Conservation (phyloP, 2,797 vertebrate genomes). For the Peromyscus eremicus region DNA sequence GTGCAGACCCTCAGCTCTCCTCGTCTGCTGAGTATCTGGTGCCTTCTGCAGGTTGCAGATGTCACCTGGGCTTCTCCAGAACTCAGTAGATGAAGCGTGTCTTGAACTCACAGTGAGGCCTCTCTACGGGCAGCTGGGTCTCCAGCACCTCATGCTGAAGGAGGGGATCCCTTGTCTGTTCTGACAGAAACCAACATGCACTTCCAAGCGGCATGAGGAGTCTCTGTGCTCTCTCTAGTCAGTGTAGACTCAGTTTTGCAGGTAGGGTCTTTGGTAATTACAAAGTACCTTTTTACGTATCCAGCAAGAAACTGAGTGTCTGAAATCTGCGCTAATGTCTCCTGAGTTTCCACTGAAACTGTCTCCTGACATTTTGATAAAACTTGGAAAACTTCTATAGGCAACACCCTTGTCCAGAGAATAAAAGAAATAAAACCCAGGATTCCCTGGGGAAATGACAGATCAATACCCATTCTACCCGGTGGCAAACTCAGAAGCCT, state of each 20-base stretch:
- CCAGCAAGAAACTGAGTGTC: not conserved
- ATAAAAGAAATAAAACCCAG: constrained; percentile 17
- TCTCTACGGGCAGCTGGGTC: not conserved
- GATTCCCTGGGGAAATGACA: not conserved
- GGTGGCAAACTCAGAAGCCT: constrained; percentile 6
- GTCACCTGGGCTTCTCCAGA: fast-evolving
- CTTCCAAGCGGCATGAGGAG: not conserved
- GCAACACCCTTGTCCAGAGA: constrained; percentile 41
- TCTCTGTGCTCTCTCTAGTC: not conserved
- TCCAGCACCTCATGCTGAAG: not conserved
- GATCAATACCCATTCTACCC: constrained; percentile 54
- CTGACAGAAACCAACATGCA: not conserved
- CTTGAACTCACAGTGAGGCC: not conserved
- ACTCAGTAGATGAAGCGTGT: not conserved
- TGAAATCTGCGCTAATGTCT: constrained; percentile 41
- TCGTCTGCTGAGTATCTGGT: not conserved
- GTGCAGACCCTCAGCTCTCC: not conserved
- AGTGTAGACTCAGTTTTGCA: constrained; percentile 9
- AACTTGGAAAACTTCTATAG: constrained; percentile 24
- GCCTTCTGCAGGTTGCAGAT: not conserved
- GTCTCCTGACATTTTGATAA: constrained; percentile 47
- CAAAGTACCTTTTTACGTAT: not conserved
- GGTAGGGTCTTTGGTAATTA: not conserved
- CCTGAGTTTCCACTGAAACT: constrained; percentile 34
- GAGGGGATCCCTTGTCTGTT: not conserved